Evolutionary conservation across 2,888 invertebrate genomes (phyloP).

Genomic region (Cantharis rustica): DNA sequence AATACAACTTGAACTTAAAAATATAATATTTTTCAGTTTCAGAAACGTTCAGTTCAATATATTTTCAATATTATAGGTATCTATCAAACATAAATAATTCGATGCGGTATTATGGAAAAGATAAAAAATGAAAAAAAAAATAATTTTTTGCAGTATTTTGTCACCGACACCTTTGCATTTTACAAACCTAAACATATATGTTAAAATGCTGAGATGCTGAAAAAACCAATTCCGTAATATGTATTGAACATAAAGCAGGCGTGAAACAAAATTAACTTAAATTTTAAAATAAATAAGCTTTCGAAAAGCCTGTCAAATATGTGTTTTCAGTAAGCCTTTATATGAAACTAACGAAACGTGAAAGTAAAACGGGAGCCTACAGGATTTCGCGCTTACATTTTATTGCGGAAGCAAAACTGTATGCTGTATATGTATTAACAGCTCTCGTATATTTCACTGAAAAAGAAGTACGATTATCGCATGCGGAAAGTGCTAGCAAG

Average conservation of each 20-base stretch:
- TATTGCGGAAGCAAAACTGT: constrained; percentile 7
- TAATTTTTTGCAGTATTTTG: background rate
- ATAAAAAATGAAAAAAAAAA: background rate
- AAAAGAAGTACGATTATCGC: background rate
- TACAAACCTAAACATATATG: too few species aligned
- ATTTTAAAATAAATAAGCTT: background rate
- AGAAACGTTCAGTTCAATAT: too few species aligned
- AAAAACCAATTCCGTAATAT: background rate
- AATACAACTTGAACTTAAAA: too few species aligned
- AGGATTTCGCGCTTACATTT: constrained; percentile 13
- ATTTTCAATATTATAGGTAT: too few species aligned
- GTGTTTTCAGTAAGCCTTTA: background rate
- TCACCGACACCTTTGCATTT: background rate
- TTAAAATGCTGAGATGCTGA: background rate
- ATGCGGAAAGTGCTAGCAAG: background rate
- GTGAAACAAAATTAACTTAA: background rate
- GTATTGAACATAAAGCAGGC: background rate
- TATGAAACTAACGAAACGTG: constrained; percentile 12
- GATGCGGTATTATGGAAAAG: background rate
- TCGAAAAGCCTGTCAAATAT: background rate
- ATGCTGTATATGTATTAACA: constrained; percentile 1
- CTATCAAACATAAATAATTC: too few species aligned
- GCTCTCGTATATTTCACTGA: background rate
- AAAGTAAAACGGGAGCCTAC: constrained; percentile 9
- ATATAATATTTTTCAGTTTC: too few species aligned